These are phyloP conservation scores for Oriolus oriolus DNA, from an alignment of 2,113 vertebrate genomes.

Conservation along the genomic window DNA sequence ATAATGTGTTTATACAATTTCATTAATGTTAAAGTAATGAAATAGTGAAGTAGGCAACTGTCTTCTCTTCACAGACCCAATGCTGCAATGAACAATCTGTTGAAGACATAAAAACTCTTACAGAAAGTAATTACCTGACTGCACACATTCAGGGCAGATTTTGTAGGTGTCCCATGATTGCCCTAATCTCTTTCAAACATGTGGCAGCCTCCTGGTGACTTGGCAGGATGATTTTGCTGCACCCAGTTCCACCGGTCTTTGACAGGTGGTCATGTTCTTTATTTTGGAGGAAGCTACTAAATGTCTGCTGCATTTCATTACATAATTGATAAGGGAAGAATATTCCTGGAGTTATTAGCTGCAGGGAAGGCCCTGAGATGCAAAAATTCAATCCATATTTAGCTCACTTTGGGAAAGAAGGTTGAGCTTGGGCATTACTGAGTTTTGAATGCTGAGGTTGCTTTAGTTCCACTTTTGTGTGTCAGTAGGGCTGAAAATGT, in stretches of 20 bases:
- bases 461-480: background rate
- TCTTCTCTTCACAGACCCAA: background rate
- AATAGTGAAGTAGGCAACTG: background rate
- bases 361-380: background rate
- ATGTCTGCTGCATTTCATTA: background rate
- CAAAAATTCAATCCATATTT: background rate
- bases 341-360: background rate
- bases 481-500: background rate
- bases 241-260: background rate
- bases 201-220: background rate
- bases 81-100: conserved; percentile 2
- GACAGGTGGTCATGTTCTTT: background rate
- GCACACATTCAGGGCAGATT: background rate
- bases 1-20: background rate
- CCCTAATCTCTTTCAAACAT: background rate
- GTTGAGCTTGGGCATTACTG: background rate
- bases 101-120: background rate
- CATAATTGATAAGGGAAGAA: background rate
- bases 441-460: background rate
- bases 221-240: background rate
- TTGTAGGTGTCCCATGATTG: background rate
- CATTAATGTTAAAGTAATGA: background rate
- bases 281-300: background rate
- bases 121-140: background rate
- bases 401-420: background rate